phyloP scores from a whole-genome alignment of 2,888 invertebrate genomes.

The Plutella xylostella region DNA sequence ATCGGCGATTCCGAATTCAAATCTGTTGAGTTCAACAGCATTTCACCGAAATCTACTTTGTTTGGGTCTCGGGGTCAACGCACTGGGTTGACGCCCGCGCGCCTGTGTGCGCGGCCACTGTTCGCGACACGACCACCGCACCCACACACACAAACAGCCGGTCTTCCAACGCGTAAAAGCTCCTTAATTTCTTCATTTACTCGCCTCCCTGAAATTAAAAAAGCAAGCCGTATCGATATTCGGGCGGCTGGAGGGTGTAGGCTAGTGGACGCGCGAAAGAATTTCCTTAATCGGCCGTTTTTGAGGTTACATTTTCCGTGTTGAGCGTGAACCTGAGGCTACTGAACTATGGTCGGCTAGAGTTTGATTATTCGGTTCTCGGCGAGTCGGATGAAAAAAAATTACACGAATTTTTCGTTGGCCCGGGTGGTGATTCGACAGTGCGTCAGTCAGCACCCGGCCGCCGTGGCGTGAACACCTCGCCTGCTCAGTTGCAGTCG shows the following conservation, averaged over 20 bases:
- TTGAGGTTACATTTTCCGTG: too few relatives aligned
- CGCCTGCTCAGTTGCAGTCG: slow-evolving; percentile 42
- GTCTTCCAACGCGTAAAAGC: slow-evolving; percentile 24
- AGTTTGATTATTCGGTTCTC: slow-evolving; percentile 51
- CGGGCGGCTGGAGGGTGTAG: too few relatives aligned
- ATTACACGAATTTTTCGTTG: slow-evolving; percentile 61
- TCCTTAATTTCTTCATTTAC: slow-evolving; percentile 26
- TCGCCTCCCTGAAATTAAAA: too few relatives aligned
- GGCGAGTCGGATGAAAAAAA: slow-evolving; percentile 47
- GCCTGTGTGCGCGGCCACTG: slow-evolving; percentile 49
- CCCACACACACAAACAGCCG: slow-evolving; percentile 38
- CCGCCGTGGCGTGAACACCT: slow-evolving; percentile 56
- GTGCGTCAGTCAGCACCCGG: slow-evolving; percentile 60
- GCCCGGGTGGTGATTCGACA: slow-evolving; percentile 61
- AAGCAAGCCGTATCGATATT: too few relatives aligned
- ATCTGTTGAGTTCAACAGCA: slow-evolving; percentile 62
- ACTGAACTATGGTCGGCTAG: slow-evolving; percentile 61
- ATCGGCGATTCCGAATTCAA: slow-evolving; percentile 48
- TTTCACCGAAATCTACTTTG: slow-evolving; percentile 69
- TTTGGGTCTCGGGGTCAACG: slow-evolving; percentile 65
- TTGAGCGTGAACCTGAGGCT: slow-evolving; percentile 27
- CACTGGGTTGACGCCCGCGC: slow-evolving; percentile 49
- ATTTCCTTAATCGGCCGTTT: too few relatives aligned
- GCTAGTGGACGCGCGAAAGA: too few relatives aligned
- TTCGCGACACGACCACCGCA: slow-evolving; percentile 33